Conservation (phyloP, 1,140 invertebrate genomes). For the Ectropis grisescens region DNA sequence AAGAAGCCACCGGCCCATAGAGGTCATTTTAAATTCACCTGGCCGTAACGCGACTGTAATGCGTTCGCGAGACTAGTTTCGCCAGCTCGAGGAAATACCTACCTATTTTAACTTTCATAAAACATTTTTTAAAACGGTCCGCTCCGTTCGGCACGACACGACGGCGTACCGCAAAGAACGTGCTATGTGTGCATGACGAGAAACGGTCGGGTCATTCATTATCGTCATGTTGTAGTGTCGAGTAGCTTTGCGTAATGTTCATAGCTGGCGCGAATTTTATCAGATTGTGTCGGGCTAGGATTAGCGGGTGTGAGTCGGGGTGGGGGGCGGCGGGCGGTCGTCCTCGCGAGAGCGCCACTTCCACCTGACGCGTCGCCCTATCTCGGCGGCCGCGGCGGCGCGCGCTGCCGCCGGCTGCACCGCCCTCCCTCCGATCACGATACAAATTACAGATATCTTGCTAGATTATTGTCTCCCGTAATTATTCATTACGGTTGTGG, state of each 20-base stretch:
- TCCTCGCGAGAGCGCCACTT: constrained; percentile 70
- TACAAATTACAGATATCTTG: constrained; percentile 61
- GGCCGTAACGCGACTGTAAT: constrained; percentile 63
- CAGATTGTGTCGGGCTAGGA: constrained; percentile 65
- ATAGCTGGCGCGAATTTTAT: constrained; percentile 68
- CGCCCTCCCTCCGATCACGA: constrained; percentile 55
- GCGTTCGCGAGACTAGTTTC: constrained; percentile 65
- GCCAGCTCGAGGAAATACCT: constrained; percentile 67
- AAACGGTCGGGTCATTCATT: constrained; percentile 61
- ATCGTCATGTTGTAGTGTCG: constrained; percentile 53
- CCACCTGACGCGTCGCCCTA: constrained; percentile 66
- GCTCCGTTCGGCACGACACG: constrained; percentile 35
- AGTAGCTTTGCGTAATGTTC: constrained; percentile 65
- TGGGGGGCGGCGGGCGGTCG: constrained; percentile 65
- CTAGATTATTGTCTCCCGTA: constrained; percentile 65
- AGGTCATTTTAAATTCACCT: constrained; percentile 69
- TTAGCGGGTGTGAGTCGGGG: constrained; percentile 39
- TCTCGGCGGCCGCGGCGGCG: constrained; percentile 50
- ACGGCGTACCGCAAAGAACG: constrained; percentile 19
- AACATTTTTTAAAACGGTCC: constrained; percentile 39
- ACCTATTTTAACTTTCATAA: constrained; percentile 64
- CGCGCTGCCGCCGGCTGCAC: constrained; percentile 43
- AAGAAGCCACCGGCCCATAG: constrained; percentile 62
- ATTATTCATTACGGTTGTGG: constrained; percentile 59
- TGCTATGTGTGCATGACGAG: constrained; percentile 44